Evolutionary conservation across 2,113 vertebrate genomes (phyloP).

Genomic region (Strix uralensis): DNA sequence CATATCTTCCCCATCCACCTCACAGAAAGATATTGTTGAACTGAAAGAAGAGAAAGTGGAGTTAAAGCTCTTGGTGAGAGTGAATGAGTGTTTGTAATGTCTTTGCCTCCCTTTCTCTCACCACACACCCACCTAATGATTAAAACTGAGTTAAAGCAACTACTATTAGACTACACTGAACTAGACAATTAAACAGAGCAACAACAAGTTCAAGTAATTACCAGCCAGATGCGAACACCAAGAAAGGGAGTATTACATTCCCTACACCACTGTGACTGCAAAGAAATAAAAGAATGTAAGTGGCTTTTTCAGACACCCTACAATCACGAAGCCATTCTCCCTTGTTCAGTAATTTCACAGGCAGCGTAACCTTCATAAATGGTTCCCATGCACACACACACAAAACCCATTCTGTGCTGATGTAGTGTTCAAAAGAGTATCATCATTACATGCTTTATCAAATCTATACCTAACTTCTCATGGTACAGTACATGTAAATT

Average conservation of each 20-base stretch:
- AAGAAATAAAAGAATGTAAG: not conserved
- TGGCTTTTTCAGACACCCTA: not conserved
- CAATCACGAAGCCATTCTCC: not conserved
- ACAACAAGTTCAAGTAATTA: not conserved
- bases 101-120: not conserved
- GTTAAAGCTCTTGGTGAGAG: not conserved
- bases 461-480: not conserved
- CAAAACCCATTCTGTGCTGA: not conserved
- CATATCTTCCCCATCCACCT: not conserved
- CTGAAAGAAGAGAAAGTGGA: not conserved
- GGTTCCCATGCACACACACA: not conserved
- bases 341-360: not conserved
- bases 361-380: not conserved
- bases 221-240: not conserved
- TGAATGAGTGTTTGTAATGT: not conserved
- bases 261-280: not conserved
- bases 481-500: not conserved
- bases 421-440: not conserved
- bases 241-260: not conserved
- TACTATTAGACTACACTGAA: not conserved
- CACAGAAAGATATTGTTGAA: not conserved
- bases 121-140: not conserved
- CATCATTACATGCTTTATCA: not conserved
- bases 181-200: not conserved
- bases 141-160: not conserved